A percentile compares a stretch with the other conserved stretches of the same genome.
Conservation (phyloP, 2,888 invertebrate species). For the Papilio gigon region DNA sequence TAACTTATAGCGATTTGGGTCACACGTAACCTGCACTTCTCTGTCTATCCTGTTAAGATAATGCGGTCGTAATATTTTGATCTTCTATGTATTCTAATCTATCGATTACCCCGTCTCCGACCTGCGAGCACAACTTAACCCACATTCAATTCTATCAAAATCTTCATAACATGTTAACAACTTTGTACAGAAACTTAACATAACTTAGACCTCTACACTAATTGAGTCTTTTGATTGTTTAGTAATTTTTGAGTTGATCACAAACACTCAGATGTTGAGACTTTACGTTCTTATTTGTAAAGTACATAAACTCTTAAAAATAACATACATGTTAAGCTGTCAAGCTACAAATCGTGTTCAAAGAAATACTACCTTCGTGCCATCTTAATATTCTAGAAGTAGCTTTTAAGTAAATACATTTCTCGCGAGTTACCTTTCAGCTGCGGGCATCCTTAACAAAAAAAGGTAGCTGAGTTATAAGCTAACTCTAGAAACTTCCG, state of each 20-base stretch:
- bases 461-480: conserved; percentile 9
- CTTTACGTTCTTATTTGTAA: no score
- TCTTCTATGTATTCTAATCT: conserved; percentile 4
- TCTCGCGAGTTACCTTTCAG: conserved; percentile 6
- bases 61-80: conserved; percentile 6
- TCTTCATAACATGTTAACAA: neutral
- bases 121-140: neutral
- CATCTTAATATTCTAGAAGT: conserved; percentile 1
- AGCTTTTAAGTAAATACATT: conserved; percentile 17
- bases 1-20: neutral
- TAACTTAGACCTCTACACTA: no score
- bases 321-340: neutral
- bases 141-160: neutral
- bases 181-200: no score
- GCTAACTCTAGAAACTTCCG: neutral
- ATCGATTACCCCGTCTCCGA: neutral
- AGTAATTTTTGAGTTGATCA: no score
- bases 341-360: neutral
- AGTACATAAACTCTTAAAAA: neutral
- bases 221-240: no score
- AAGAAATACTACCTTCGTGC: neutral
- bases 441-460: neutral
- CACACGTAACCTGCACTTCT: neutral
- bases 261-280: no score
- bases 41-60: conserved; percentile 13